These are phyloP conservation scores for Microplitis manilae DNA, from an alignment of 2,888 invertebrate species.

Conservation along the genomic window DNA sequence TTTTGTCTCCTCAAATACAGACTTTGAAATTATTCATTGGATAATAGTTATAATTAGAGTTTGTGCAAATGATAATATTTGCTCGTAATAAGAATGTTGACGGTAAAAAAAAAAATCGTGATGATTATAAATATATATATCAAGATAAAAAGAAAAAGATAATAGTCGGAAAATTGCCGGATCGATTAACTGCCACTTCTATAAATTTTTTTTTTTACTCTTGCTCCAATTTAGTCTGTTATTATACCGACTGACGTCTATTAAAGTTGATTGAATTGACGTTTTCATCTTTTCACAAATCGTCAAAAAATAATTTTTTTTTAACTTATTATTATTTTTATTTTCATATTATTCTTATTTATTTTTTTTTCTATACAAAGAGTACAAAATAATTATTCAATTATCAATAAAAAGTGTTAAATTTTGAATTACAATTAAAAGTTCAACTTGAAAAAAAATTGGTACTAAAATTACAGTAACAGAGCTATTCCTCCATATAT, in stretches of 20 bases:
- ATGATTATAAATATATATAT: background rate
- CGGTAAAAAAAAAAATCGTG: background rate
- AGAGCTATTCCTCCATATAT: background rate
- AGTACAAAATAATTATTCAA: background rate
- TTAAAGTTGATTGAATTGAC: conserved; percentile 11
- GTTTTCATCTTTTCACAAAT: conserved; percentile 8
- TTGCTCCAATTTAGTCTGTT: conserved; percentile 11
- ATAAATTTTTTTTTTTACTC: background rate
- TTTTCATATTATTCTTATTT: background rate
- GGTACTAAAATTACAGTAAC: too few relatives aligned
- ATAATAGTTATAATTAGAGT: too few relatives aligned
- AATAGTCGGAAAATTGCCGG: conserved; percentile 11
- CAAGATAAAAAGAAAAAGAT: conserved; percentile 5
- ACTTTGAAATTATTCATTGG: too few relatives aligned
- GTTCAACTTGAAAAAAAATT: too few relatives aligned
- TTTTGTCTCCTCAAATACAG: background rate
- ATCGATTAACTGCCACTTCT: conserved; percentile 21
- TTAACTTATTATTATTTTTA: too few relatives aligned
- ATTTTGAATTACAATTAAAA: too few relatives aligned
- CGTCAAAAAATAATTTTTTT: background rate
- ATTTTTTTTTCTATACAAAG: conserved; percentile 5
- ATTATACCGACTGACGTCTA: conserved; percentile 11
- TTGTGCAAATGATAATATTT: too few relatives aligned
- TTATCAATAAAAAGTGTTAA: too few relatives aligned
- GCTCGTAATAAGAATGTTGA: too few relatives aligned